Conservation (phyloP, 2,888 invertebrate species). For the Platerodrilus igneus region DNA sequence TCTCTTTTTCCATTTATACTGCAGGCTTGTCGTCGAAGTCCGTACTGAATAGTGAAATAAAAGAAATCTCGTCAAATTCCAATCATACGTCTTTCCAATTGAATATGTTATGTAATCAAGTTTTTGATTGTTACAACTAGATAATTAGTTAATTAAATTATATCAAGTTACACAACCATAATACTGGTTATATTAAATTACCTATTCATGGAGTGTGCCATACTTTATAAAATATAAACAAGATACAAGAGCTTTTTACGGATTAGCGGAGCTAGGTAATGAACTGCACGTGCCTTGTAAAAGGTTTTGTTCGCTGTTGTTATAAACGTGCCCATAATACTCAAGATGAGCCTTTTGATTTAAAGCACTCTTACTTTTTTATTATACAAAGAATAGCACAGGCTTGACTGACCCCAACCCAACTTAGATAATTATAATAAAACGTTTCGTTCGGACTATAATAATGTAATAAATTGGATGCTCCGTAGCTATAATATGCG, state of each 20-base stretch:
- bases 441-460: no score
- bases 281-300: constrained; percentile 34
- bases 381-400: not conserved
- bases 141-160: no score
- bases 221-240: constrained; percentile 24
- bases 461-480: no score
- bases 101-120: no score
- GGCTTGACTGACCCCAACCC: no score
- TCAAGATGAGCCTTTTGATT: constrained; percentile 13
- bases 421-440: constrained; percentile 4
- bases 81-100: no score
- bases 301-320: constrained; percentile 28
- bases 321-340: constrained; percentile 11
- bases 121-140: no score
- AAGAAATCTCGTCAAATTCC: no score
- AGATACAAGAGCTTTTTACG: constrained; percentile 31
- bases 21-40: no score
- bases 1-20: no score
- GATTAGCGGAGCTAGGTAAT: constrained; percentile 32
- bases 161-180: constrained; percentile 18
- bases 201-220: constrained; percentile 22
- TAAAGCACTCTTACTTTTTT: constrained; percentile 12
- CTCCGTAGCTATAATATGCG: no score
- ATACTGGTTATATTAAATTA: constrained; percentile 20
- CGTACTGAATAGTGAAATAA: no score